Percentiles rank a stretch among this genome's conserved stretches.
phyloP scores from a whole-genome alignment of 1,140 invertebrate genomes.

The Pararge aegeria region DNA sequence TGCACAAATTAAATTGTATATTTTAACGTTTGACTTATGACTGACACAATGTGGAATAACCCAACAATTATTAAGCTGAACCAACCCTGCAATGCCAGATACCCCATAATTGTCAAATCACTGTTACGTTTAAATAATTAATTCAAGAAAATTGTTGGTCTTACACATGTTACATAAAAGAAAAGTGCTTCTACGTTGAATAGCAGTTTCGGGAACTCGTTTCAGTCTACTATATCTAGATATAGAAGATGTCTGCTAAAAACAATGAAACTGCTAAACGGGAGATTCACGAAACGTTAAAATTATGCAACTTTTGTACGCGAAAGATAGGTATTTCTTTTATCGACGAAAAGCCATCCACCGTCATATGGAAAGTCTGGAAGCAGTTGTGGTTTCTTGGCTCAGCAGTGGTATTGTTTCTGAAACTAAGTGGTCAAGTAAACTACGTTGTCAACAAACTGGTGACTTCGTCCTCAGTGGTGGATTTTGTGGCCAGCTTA shows the following conservation, averaged over 20 bases:
- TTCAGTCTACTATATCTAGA: not conserved
- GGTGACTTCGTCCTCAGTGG: conserved; percentile 41
- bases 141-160: conserved; percentile 5
- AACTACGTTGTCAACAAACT: conserved; percentile 43
- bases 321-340: conserved; percentile 54
- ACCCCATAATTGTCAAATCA: conserved; percentile 8
- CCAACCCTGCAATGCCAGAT: not conserved
- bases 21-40: not conserved
- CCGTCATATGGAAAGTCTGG: conserved; percentile 29
- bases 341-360: conserved; percentile 38
- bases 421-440: conserved; percentile 48
- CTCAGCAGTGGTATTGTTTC: conserved; percentile 38
- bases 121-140: conserved; percentile 12
- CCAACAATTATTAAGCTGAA: conserved; percentile 1
- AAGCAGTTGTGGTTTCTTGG: conserved; percentile 33
- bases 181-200: not conserved
- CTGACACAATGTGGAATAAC: not conserved
- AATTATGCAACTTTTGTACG: conserved; percentile 51
- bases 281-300: conserved; percentile 53
- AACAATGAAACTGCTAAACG: conserved; percentile 29
- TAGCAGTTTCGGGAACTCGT: not conserved
- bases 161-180: not conserved
- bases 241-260: conserved; percentile 28
- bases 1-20: no score
- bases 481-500: conserved; percentile 51